Evolutionary conservation across 2,888 invertebrate genomes (phyloP).

Genomic region (Apamea anceps): DNA sequence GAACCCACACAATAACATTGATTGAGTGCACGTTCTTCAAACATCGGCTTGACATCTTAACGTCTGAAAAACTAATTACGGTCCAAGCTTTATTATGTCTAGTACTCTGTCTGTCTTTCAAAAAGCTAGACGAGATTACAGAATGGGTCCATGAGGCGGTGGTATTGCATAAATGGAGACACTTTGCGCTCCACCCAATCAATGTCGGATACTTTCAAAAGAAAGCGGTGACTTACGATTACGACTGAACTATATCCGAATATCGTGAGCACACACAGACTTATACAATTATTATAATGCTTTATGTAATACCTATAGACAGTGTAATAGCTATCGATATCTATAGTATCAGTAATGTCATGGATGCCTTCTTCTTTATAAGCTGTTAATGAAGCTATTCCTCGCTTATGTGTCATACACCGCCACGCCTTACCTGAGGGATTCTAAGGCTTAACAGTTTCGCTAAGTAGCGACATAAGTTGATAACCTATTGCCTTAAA

Average conservation of each 20-base stretch:
- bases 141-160: conserved; percentile 60
- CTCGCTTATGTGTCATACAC: not conserved
- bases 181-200: conserved; percentile 63
- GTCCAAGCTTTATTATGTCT: conserved; percentile 53
- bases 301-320: conserved; percentile 45
- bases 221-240: conserved; percentile 54
- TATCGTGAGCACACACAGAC: conserved; percentile 35
- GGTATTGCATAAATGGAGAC: conserved; percentile 61
- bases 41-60: conserved; percentile 51
- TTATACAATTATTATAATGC: conserved; percentile 44
- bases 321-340: conserved; percentile 28
- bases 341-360: conserved; percentile 32
- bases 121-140: conserved; percentile 61
- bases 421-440: conserved; percentile 8
- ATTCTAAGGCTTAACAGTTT: conserved; percentile 17
- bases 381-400: conserved; percentile 43
- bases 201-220: conserved; percentile 63
- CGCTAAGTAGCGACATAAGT: conserved; percentile 29
- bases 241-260: conserved; percentile 45
- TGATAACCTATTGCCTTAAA: conserved; percentile 47
- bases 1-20: conserved; percentile 38
- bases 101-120: conserved; percentile 50
- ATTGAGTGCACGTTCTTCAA: conserved; percentile 53
- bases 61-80: conserved; percentile 60
- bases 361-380: conserved; percentile 9